Conservation (phyloP, 2,888 invertebrate genomes). For the Idaea dimidiata region DNA sequence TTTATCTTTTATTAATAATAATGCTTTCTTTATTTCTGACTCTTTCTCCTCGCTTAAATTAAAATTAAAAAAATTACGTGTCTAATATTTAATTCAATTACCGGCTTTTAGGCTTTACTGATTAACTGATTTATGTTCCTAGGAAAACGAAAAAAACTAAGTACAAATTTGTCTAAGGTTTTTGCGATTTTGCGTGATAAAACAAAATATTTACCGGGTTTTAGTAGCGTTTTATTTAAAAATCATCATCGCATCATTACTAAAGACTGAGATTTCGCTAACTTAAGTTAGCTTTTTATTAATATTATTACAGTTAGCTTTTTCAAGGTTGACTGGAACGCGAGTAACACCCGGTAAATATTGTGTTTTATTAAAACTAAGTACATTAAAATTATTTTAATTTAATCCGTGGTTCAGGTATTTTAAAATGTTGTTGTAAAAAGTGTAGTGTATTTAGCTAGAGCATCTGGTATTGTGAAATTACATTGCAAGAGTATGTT, state of each 20-base stretch:
- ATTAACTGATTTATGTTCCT: not conserved
- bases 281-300: no score
- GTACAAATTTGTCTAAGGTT: no score
- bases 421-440: constrained; percentile 6
- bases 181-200: no score
- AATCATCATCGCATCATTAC: no score
- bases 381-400: not conserved
- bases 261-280: no score
- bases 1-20: not conserved
- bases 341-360: no score
- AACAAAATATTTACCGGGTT: no score
- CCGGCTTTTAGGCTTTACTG: not conserved
- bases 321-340: no score
- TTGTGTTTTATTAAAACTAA: no score
- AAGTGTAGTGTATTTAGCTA: constrained; percentile 11
- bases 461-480: constrained; percentile 21
- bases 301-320: no score
- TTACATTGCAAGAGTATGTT: constrained; percentile 22
- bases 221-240: no score
- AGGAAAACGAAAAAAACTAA: not conserved
- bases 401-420: not conserved
- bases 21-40: not conserved
- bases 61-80: not conserved
- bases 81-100: not conserved
- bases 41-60: no score